Evolutionary conservation across 2,113 vertebrate species (phyloP).

Genomic region (Hystrix brachyura): DNA sequence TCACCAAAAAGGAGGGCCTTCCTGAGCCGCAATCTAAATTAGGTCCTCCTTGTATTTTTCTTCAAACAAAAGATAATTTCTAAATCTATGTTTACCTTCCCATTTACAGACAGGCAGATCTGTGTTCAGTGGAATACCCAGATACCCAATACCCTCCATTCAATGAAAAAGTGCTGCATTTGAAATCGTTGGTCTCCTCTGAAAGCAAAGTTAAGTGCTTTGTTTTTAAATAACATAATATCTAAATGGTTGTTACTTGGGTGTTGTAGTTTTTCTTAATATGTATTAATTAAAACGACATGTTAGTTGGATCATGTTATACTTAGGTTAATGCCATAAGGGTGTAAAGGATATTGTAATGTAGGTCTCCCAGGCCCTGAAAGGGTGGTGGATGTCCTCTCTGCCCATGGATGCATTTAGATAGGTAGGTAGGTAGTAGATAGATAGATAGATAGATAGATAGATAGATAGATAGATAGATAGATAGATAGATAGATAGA

Average conservation of each 20-base stretch:
- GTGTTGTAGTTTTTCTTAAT: constrained; percentile 20
- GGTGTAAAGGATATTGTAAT: neutral
- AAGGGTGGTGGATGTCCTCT: neutral
- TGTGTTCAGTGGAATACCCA: neutral
- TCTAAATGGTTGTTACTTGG: neutral
- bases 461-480: neutral
- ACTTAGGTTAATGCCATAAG: constrained; percentile 16
- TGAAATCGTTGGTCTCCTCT: neutral
- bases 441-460: neutral
- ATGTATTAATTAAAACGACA: constrained; percentile 31
- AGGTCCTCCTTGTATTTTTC: neutral
- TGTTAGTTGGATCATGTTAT: constrained; percentile 46
- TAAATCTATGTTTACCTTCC: neutral
- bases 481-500: neutral
- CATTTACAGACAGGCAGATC: neutral
- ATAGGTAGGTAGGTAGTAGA: too few relatives aligned
- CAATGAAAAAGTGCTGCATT: neutral
- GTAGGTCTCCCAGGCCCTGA: neutral
- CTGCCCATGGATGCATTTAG: neutral
- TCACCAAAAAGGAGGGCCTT: neutral
- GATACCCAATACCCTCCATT: neutral
- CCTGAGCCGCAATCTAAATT: neutral
- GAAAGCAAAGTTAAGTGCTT: neutral
- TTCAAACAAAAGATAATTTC: neutral
- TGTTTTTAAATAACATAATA: constrained; percentile 30